Base-by-base conservation (phyloP, 1,140 invertebrate genomes). In the Cryptotermes secundus region DNA sequence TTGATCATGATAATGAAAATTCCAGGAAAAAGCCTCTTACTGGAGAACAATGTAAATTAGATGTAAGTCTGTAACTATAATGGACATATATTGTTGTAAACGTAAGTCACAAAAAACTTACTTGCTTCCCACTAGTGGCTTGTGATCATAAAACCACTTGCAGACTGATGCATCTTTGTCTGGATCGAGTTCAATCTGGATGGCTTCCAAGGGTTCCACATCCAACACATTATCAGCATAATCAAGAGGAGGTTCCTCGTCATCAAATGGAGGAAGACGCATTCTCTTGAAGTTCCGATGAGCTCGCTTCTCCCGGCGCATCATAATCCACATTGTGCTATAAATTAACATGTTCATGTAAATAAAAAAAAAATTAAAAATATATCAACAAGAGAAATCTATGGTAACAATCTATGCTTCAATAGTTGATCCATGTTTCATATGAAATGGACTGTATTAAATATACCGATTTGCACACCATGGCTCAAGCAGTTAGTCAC, bases 251-350 rank as follows among this genome's bases (percentile, higher is more conserved):
- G 99, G 99, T 92, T 99, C 99, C 91, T 99, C 99, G 91, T 99
- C 99, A 90, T 99, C 99, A 90, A 99, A 99, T 2, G 99, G 99
- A 45, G 99, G 99, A 89, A 99, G 99, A 87, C 99, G 92, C 99
- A 99, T 99, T 86, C 99, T 92, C 90, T 99, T 99, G 88, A 99
- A 99, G 90, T 99, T 99, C 59, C 99, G 93, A 89, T 99, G 94
- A 93, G 99, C 99, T 86, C 99, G 91, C 90, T 99, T 99, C 88
- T 99, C 99, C 86, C 99, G 93, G 87, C 99, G 92, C 98, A 99
- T 99, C 97, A 99, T 99, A 86, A 99, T 99, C 99, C 99, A 99
- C 98, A 99, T 99, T 10, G 99, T 98, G 81, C 96, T 96, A 86
- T 80, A 88, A 89, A n/a, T 65, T 65, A n/a, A 31, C 4, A 12